Conservation (phyloP, 1,140 invertebrate species). For the Caerostris darwini region DNA sequence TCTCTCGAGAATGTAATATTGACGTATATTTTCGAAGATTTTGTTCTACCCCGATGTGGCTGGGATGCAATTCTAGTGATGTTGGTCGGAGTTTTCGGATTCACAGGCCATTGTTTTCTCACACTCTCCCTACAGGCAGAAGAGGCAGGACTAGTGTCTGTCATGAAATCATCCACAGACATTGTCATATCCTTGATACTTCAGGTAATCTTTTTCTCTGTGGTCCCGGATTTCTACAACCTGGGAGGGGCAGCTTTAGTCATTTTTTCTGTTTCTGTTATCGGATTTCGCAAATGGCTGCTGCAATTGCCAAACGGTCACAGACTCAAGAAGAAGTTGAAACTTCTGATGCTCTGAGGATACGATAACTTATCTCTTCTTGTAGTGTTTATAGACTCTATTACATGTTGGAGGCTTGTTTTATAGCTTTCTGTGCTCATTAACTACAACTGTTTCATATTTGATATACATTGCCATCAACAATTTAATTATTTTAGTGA, state of each 20-base stretch:
- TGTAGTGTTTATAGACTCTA: too few relatives aligned
- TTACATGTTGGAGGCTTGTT: too few relatives aligned
- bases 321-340: constrained; percentile 48
- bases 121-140: constrained; percentile 93
- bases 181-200: constrained; percentile 95
- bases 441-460: too few relatives aligned
- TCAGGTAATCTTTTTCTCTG: constrained; percentile 90
- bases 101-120: constrained; percentile 92
- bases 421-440: too few relatives aligned
- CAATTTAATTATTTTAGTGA: too few relatives aligned
- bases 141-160: constrained; percentile 94
- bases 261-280: constrained; percentile 90
- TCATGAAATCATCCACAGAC: constrained; percentile 90
- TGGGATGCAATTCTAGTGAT: constrained; percentile 86
- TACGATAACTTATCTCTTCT: too few relatives aligned
- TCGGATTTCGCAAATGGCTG: constrained; percentile 92
- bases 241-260: constrained; percentile 91
- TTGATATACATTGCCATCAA: too few relatives aligned
- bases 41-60: constrained; percentile 84
- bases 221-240: constrained; percentile 91
- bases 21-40: constrained; percentile 87
- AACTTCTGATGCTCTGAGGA: background rate
- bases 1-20: constrained; percentile 88
- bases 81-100: constrained; percentile 90
- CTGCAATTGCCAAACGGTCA: constrained; percentile 83